These are phyloP conservation scores for Scarus forsteni DNA, from an alignment of 2,797 vertebrate species.

Conservation along the genomic window DNA sequence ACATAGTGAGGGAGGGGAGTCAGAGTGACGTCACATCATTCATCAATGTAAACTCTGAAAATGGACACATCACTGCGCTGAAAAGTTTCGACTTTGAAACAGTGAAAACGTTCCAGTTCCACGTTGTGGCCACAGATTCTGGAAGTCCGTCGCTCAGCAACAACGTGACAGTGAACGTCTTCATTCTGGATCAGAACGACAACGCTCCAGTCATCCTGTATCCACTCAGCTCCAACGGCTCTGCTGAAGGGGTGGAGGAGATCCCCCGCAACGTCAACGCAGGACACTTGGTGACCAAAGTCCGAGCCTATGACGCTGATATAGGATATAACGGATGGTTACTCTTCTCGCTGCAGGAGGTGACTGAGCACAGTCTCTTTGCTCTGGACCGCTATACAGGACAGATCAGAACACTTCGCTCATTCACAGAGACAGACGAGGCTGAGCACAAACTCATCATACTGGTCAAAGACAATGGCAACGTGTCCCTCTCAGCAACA, in stretches of 20 bases:
- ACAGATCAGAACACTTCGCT: slow-evolving; percentile 59
- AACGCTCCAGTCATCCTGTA: slow-evolving; percentile 65
- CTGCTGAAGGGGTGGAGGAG: slow-evolving; percentile 47
- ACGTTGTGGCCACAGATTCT: slow-evolving; percentile 51
- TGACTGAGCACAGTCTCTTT: slow-evolving; percentile 58
- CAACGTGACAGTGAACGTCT: slow-evolving; percentile 48
- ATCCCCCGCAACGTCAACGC: slow-evolving; percentile 51
- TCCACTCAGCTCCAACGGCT: slow-evolving; percentile 59
- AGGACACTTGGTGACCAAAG: slow-evolving; percentile 53
- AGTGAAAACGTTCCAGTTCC: slow-evolving; percentile 44
- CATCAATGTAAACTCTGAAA: slow-evolving; percentile 79
- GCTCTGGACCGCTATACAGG: slow-evolving; percentile 57
- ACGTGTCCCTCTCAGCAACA: slow-evolving; percentile 59
- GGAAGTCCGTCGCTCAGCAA: slow-evolving; percentile 47
- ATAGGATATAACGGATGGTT: slow-evolving; percentile 62
- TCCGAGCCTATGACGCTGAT: slow-evolving; percentile 62
- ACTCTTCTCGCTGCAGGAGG: slow-evolving; percentile 49
- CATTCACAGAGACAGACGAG: slow-evolving; percentile 58
- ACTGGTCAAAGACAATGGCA: slow-evolving; percentile 72
- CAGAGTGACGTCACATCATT: slow-evolving; percentile 45
- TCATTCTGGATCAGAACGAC: slow-evolving; percentile 69
- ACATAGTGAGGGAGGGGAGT: slow-evolving; percentile 39
- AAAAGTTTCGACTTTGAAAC: slow-evolving; percentile 66
- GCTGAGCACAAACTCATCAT: slow-evolving; percentile 53
- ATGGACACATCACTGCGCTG: slow-evolving; percentile 81